A percentile compares a stretch with the other conserved stretches of the same genome.
Conservation (phyloP, 2,113 vertebrate species). For the Speoplatyrhinus poulsoni region DNA sequence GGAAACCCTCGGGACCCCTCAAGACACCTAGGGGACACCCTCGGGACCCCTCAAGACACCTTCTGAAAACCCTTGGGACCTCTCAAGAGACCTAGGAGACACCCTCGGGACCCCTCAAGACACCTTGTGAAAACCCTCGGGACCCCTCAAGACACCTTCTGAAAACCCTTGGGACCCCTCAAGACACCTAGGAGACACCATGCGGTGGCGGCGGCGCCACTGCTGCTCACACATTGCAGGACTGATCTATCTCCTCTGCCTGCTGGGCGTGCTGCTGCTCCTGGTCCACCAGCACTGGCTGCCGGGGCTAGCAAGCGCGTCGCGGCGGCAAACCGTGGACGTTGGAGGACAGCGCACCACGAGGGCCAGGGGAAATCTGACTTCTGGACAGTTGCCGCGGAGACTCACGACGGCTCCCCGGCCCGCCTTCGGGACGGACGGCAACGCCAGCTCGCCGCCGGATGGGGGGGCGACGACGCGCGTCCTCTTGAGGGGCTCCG, state of each 20-base stretch:
- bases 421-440: constrained; percentile 70
- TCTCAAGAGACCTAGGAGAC: too few species aligned
- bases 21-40: too few species aligned
- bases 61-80: too few species aligned
- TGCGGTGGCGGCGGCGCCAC: constrained; percentile 91
- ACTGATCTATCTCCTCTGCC: constrained; percentile 80
- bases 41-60: too few species aligned
- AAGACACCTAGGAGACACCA: constrained; percentile 59
- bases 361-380: constrained; percentile 80
- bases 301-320: constrained; percentile 66
- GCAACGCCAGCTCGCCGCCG: constrained; percentile 70
- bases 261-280: constrained; percentile 84
- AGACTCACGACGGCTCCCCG: constrained; percentile 72
- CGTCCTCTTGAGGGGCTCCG: constrained; percentile 67
- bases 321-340: constrained; percentile 79
- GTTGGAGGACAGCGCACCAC: constrained; percentile 77
- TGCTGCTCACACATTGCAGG: constrained; percentile 84
- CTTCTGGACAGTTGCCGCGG: constrained; percentile 74
- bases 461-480: constrained; percentile 60
- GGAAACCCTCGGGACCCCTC: background rate
- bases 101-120: too few species aligned
- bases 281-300: constrained; percentile 85
- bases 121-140: too few species aligned
- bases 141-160: too few species aligned
- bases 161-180: too few species aligned